Evolutionary conservation across 2,797 vertebrate species (phyloP).

Genomic region (Bufotes viridis): DNA sequence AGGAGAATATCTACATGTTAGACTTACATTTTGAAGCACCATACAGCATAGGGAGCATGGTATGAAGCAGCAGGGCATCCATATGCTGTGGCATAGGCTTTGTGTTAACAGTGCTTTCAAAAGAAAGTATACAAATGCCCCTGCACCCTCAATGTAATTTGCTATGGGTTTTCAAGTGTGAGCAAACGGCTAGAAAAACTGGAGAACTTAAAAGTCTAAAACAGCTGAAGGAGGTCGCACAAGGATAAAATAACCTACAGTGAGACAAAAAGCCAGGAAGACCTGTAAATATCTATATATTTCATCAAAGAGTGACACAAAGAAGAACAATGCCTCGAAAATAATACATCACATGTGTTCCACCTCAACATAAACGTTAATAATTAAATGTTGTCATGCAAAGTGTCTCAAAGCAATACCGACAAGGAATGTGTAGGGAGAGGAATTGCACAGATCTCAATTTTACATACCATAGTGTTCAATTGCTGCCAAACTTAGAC

Average conservation of each 20-base stretch:
- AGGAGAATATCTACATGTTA: too few species aligned
- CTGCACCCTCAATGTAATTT: too few species aligned
- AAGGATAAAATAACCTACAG: constrained; percentile 31
- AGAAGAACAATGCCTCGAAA: constrained; percentile 29
- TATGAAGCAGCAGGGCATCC: too few species aligned
- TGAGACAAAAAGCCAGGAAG: background rate
- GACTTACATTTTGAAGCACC: too few species aligned
- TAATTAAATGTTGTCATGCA: constrained; percentile 67
- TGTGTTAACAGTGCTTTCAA: too few species aligned
- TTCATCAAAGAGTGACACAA: constrained; percentile 36
- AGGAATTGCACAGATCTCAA: constrained; percentile 67
- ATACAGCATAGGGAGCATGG: too few species aligned
- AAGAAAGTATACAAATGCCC: too few species aligned
- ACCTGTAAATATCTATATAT: constrained; percentile 16
- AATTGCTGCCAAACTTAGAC: constrained; percentile 63
- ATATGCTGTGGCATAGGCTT: too few species aligned
- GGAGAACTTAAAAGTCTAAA: background rate
- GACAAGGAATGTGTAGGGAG: constrained; percentile 66
- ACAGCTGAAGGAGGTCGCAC: constrained; percentile 37
- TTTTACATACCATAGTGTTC: constrained; percentile 58
- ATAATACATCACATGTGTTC: constrained; percentile 57
- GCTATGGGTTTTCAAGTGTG: too few species aligned
- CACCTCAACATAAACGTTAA: constrained; percentile 64
- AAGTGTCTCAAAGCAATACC: constrained; percentile 67
- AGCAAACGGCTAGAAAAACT: background rate